These are phyloP conservation scores for Chymomyza costata DNA, from an alignment of 1,140 invertebrate species.

Conservation along the genomic window DNA sequence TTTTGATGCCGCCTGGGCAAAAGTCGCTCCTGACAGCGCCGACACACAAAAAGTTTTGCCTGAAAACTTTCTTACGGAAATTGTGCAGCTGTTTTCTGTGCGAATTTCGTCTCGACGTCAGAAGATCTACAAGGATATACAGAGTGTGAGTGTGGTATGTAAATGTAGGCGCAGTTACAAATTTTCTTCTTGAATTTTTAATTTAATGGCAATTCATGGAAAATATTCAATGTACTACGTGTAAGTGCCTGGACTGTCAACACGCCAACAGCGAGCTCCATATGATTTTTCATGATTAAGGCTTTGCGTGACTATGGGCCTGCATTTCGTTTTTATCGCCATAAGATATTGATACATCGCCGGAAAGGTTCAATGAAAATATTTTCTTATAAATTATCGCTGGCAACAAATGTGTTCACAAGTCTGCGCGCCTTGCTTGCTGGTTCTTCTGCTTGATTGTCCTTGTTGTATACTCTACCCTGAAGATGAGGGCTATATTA, in stretches of 20 bases:
- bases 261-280: slow-evolving; percentile 25
- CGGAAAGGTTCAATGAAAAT: slow-evolving; percentile 46
- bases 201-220: slow-evolving; percentile 49
- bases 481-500: too few relatives aligned
- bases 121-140: slow-evolving; percentile 3
- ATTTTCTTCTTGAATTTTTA: slow-evolving; percentile 59
- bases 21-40: slow-evolving; percentile 39
- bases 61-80: slow-evolving; percentile 62
- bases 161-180: slow-evolving; percentile 21
- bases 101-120: slow-evolving; percentile 6
- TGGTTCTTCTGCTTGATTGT: too few relatives aligned
- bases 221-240: not conserved
- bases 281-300: slow-evolving; percentile 72
- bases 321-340: slow-evolving; percentile 50
- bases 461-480: slow-evolving; percentile 18
- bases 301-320: too few relatives aligned
- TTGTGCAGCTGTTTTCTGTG: slow-evolving; percentile 68
- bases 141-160: slow-evolving; percentile 12
- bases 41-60: slow-evolving; percentile 59
- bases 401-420: slow-evolving; percentile 61
- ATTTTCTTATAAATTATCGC: slow-evolving; percentile 68
- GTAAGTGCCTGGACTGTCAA: slow-evolving; percentile 3
- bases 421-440: not conserved
- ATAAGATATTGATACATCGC: slow-evolving; percentile 41
- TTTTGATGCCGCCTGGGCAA: slow-evolving; percentile 39